Base-by-base conservation (phyloP, 2,113 vertebrate genomes). In the Prunella himalayana region DNA sequence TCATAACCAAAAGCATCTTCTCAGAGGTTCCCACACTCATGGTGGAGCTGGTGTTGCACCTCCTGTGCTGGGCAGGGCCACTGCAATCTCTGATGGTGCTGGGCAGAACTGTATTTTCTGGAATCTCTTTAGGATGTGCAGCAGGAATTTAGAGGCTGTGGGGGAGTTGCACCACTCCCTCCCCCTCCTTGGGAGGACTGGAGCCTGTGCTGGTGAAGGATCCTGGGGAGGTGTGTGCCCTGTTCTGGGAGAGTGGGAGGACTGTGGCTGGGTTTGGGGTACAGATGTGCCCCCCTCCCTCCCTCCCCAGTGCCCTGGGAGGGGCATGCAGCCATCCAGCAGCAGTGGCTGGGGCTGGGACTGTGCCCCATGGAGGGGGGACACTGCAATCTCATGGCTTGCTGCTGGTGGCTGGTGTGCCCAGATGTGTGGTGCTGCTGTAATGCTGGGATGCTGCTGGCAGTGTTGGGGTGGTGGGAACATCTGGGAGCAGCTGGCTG, bases 341-440 rank as follows among this genome's bases (percentile, higher is more conserved):
- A 37, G 51, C 33, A 45, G 41, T 5, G 4, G 24, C 28, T 6
- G 35, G 59, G 76, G 18, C 44, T 2, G 7, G 24, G 31, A 17
- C 71, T 44, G 30, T 60, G 42, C 44, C 45, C 30, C 15, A 3
- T 1, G 4, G 49, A 1, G 0, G 2, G 17, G 51, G 56, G 47
- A 35, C 2, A 4, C n/a, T 41, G 37, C 85, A n/a, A 0, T 65
- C 3, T 4, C 3, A 1, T 6, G 37, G 25, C 1, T 4, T 24
- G 35, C 61, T 37, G 66, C 65, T n/a, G 31, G 5, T 44, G 60
- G 59, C 21, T 12, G 0, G 2, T 61, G 37, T 0, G 0, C 5
- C 35, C 5, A 9, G 19, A 31, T 79, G 31, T 3, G 1, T 42
- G 23, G 24, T 39, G 13, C 31, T 70, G 45, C 66, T 76, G n/a